Evolutionary conservation across 2,113 vertebrate genomes (phyloP).

Genomic region (Callospermophilus lateralis): DNA sequence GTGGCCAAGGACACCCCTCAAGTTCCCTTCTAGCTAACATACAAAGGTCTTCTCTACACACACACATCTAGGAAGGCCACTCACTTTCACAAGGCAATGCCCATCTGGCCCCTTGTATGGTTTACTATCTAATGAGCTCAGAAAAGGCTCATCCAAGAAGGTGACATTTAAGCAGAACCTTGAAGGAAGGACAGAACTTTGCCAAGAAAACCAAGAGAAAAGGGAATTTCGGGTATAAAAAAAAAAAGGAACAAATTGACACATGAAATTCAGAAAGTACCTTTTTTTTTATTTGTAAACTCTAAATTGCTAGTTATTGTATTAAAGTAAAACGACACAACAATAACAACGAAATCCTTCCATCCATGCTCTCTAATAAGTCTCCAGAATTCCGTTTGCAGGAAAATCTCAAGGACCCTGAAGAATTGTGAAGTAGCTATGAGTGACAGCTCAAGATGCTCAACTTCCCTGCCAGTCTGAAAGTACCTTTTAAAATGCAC

Average conservation of each 20-base stretch:
- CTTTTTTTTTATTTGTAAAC: neutral
- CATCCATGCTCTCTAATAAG: too few species aligned
- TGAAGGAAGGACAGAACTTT: neutral
- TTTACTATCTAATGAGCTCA: neutral
- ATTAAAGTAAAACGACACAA: too few species aligned
- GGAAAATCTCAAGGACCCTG: too few species aligned
- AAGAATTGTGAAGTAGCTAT: too few species aligned
- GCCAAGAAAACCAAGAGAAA: neutral
- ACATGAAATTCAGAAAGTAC: neutral
- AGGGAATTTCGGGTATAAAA: neutral
- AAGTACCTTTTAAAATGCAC: neutral
- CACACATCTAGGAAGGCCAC: neutral
- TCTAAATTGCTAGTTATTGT: too few species aligned
- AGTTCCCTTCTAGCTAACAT: neutral
- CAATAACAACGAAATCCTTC: too few species aligned
- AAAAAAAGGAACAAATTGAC: neutral
- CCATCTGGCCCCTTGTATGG: neutral
- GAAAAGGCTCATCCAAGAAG: neutral
- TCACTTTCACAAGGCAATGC: neutral
- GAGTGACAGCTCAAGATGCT: too few species aligned
- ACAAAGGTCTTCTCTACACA: neutral
- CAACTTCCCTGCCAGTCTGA: neutral
- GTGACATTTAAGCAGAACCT: conserved; percentile 1
- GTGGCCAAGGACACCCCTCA: too few species aligned
- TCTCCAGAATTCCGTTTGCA: too few species aligned